These are phyloP conservation scores for Pantelozetes paolii DNA, from an alignment of 2,888 invertebrate genomes.

Conservation along the genomic window DNA sequence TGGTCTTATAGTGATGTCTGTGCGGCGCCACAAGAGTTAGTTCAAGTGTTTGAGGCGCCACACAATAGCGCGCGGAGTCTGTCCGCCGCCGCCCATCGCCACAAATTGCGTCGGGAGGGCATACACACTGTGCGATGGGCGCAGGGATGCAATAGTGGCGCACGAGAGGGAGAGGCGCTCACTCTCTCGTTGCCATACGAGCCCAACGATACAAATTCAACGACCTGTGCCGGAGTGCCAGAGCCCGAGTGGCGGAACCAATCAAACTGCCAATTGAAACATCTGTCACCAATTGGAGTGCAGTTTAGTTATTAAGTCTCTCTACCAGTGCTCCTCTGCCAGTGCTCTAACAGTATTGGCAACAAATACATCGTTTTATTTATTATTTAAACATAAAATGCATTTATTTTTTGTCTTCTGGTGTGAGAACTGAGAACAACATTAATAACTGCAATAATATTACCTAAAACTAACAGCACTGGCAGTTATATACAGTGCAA, in stretches of 20 bases:
- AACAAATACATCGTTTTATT: conserved; percentile 5
- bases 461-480: conserved; percentile 9
- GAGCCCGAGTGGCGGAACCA: conserved; percentile 14
- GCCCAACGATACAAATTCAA: neutral
- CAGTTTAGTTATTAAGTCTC: conserved; percentile 6
- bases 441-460: neutral
- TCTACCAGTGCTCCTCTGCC: too few species aligned
- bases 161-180: too few species aligned
- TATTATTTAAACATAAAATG: neutral
- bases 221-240: neutral
- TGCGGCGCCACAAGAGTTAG: conserved; percentile 29
- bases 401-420: neutral
- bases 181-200: neutral
- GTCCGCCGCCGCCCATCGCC: conserved; percentile 30
- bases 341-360: conserved; percentile 7
- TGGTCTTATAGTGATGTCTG: conserved; percentile 14
- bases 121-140: conserved; percentile 4
- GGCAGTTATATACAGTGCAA: neutral
- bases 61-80: conserved; percentile 21
- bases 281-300: conserved; percentile 27
- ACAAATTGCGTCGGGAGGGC: conserved; percentile 30
- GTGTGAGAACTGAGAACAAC: neutral
- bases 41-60: conserved; percentile 28
- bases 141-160: conserved; percentile 13
- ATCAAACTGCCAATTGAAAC: neutral